A percentile compares a stretch with the other conserved stretches of the same genome.
phyloP scores from a whole-genome alignment of 2,797 vertebrate species.

The Alca torda region DNA sequence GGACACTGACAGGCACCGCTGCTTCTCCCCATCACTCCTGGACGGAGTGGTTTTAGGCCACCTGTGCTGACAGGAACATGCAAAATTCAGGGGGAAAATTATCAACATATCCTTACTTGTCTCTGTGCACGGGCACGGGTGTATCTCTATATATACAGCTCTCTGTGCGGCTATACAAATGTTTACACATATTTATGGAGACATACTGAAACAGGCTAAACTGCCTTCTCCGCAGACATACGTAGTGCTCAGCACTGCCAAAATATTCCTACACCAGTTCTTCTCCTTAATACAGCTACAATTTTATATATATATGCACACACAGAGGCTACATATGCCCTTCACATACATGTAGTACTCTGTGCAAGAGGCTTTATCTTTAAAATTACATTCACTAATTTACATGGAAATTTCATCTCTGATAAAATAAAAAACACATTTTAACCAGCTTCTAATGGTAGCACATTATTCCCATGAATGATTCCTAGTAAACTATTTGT shows the following conservation, averaged over 20 bases:
- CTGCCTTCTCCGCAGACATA: not conserved
- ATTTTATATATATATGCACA: not conserved
- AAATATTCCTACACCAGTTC: not conserved
- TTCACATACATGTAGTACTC: conserved; percentile 30
- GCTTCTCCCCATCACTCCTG: conserved; percentile 41
- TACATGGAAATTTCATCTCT: conserved; percentile 68
- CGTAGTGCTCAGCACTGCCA: not conserved
- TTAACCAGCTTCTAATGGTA: conserved; percentile 72
- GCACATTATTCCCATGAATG: conserved; percentile 72
- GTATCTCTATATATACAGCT: not conserved
- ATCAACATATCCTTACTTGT: not conserved
- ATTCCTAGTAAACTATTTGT: conserved; percentile 76
- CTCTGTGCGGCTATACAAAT: not conserved
- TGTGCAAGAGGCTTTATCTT: conserved; percentile 61
- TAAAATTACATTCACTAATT: conserved; percentile 71
- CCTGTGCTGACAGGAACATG: conserved; percentile 55
- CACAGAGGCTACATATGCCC: not conserved
- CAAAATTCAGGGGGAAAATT: conserved; percentile 26
- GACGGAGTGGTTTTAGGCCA: conserved; percentile 8
- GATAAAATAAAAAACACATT: conserved; percentile 72
- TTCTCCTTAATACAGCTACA: not conserved
- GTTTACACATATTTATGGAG: not conserved
- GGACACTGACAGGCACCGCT: conserved; percentile 68
- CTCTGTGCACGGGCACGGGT: not conserved
- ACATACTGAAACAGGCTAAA: not conserved